Evolutionary conservation across 2,113 vertebrate genomes (phyloP).

Genomic region (Gallinago jamesoni): DNA sequence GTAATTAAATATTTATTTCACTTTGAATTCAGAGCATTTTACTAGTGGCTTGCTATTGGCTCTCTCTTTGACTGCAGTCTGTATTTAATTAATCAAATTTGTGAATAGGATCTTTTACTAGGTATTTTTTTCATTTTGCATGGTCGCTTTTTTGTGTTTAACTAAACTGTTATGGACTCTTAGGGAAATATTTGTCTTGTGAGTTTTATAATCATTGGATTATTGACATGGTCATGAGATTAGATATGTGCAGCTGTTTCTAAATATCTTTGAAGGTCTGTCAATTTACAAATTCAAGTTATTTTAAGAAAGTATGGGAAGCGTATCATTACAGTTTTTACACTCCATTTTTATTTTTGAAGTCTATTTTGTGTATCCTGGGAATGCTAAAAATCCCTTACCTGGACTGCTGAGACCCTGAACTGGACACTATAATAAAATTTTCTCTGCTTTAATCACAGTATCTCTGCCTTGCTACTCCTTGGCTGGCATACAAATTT

Average conservation of each 20-base stretch:
- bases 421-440: background rate
- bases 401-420: background rate
- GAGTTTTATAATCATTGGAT: background rate
- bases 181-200: background rate
- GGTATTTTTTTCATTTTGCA: background rate
- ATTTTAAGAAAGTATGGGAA: background rate
- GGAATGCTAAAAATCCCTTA: background rate
- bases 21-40: background rate
- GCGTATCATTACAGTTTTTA: background rate
- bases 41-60: background rate
- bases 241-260: background rate
- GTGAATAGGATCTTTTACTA: background rate
- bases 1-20: background rate
- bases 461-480: background rate
- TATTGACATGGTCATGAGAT: background rate
- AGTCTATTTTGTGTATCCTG: background rate
- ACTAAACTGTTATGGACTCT: background rate
- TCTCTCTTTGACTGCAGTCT: background rate
- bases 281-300: background rate
- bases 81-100: background rate
- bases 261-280: background rate
- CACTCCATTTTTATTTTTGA: background rate
- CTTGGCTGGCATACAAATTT: slow-evolving; percentile 27
- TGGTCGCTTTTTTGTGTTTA: background rate
- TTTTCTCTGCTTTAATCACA: background rate